These are phyloP conservation scores for Deilephila porcellus DNA, from an alignment of 2,888 invertebrate genomes.

Conservation along the genomic window DNA sequence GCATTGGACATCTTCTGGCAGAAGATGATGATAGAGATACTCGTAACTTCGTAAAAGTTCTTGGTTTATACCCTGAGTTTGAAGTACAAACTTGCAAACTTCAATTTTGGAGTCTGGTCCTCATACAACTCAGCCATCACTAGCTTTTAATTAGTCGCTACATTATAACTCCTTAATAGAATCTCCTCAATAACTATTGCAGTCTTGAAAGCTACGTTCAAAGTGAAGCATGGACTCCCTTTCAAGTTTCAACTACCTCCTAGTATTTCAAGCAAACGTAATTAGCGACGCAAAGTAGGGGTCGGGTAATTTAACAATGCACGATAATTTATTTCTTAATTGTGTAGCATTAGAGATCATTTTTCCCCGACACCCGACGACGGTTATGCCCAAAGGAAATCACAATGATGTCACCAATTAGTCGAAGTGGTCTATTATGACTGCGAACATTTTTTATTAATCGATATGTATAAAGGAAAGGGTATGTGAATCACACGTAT, in stretches of 20 bases:
- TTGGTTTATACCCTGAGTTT: too few relatives aligned
- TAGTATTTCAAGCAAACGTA: conserved; percentile 25
- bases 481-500: background rate
- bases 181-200: background rate
- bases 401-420: conserved; percentile 16
- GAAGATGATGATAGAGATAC: too few relatives aligned
- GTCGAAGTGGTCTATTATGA: conserved; percentile 8
- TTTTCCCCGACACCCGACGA: conserved; percentile 7
- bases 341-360: background rate
- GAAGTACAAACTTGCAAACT: too few relatives aligned
- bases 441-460: conserved; percentile 4
- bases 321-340: conserved; percentile 11
- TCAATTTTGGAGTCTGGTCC: too few relatives aligned
- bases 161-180: background rate
- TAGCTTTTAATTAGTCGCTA: too few relatives aligned
- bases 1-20: too few relatives aligned
- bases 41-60: too few relatives aligned
- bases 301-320: conserved; percentile 9
- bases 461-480: background rate
- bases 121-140: too few relatives aligned
- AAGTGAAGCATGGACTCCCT: background rate
- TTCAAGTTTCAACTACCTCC: background rate
- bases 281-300: conserved; percentile 17
- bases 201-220: background rate
- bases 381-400: conserved; percentile 9